Conservation (phyloP, 2,888 invertebrate genomes). For the Ophonus ardosiacus region DNA sequence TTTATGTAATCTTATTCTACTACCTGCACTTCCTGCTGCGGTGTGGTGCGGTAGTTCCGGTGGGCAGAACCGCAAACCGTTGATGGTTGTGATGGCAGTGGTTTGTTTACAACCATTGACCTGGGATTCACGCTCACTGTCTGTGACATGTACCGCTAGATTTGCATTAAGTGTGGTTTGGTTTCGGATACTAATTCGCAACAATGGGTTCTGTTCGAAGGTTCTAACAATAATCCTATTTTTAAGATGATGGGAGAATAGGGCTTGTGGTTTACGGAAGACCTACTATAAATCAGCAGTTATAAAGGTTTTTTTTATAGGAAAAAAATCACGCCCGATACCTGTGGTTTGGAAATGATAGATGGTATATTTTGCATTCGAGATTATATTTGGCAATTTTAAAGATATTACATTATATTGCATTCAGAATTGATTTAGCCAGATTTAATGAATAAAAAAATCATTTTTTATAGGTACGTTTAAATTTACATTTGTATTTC, state of each 20-base stretch:
- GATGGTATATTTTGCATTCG: no score
- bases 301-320: neutral
- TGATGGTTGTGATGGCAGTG: conserved; percentile 33
- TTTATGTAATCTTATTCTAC: neutral
- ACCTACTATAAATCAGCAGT: neutral
- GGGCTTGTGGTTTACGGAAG: neutral
- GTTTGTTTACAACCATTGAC: conserved; percentile 59
- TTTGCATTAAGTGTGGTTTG: conserved; percentile 48
- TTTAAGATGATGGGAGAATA: neutral
- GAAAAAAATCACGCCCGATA: no score
- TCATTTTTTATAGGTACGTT: no score
- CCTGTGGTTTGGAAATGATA: no score
- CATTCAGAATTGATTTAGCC: no score
- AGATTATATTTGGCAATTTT: no score
- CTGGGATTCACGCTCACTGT: conserved; percentile 41
- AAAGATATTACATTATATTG: no score
- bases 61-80: conserved; percentile 9
- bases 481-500: no score
- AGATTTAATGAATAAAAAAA: no score
- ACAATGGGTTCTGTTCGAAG: neutral
- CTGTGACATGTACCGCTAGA: conserved; percentile 49
- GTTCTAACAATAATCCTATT: neutral
- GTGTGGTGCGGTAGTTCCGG: conserved; percentile 7
- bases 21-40: neutral
- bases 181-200: neutral